Evolutionary conservation across 2,113 vertebrate genomes (phyloP), one percentile per base, ranked within the genome.

Genomic region (Egretta garzetta): DNA sequence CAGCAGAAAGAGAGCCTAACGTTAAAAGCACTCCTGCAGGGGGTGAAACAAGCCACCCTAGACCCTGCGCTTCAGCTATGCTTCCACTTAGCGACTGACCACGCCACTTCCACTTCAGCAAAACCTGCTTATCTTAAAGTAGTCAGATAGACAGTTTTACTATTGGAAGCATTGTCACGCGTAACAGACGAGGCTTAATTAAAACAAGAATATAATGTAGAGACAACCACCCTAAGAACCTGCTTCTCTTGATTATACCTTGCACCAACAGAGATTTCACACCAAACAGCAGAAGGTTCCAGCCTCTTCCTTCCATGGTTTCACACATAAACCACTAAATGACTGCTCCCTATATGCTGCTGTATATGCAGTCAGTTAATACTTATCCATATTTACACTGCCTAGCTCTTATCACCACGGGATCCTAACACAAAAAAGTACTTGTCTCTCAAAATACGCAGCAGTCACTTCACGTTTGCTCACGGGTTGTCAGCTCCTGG

Each of bases 271-370:
- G 43, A 35, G 72, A 82, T 68, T 87, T 89, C 56, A 77, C 56
- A 80, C 43, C 30, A 35, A 92, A 63, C 9, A 80, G 81, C 7
- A 50, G 6, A 33, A 56, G 73, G 35, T 62, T 88, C 22, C 79
- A 92, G 32, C 45, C n/a, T 86, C 63, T 91, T 86, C 75, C 39
- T 93, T 63, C 59, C 32, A 19, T 14, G 43, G 82, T 88, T 90
- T 96, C 95, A 93, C 70, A 81, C 80, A 45, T 13, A 80, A 94
- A 83, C 67, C 74, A 80, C 80, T 43, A 67, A 77, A 50, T 41
- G 24, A 60, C 35, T 30, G 6, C 39, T 41, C 39, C 13, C 12
- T 41, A 41, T 8, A 32, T 39, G 27, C 37, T 33, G 21, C 47
- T 24, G 35, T 8, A 50, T 1, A 33, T 19, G 19, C 20, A 41